Evolutionary conservation across 2,797 vertebrate genomes (phyloP), one percentile per base, ranked within the genome.

Genomic region (Pangasius krempfi): DNA sequence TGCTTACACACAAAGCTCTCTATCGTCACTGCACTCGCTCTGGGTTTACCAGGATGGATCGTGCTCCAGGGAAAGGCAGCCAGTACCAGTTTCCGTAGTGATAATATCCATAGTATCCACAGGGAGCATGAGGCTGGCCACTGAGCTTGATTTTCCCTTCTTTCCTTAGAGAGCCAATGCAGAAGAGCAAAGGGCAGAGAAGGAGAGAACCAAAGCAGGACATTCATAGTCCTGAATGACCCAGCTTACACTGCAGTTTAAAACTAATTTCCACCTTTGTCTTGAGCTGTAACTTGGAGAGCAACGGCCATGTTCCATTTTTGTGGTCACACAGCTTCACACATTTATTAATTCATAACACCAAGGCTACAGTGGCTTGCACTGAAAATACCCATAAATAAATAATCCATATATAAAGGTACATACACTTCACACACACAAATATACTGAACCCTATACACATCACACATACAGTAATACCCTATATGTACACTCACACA

Each of bases 81-180:
- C 86, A 72, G 75, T 56, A 70, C 25, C 84, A 78, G 73, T 88
- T 89, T 88, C 86, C 30, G 79, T 85, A 66, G 62, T 8, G 47
- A 87, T 72, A 81, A 47, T 88, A 90, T 90, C 84, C 78, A 86
- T 88, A 68, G 70, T 73, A 82, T 88, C 72, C 82, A 87, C 72
- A 85, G 88, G 84, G 44, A 91, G 22, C 52, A 84, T 62, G 54
- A 79, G 86, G 87, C 86, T 87, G 44, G 73, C 80, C 52, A 76
- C 12, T 79, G 60, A 66, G 86, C 54, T 79, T 89, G 81, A 87
- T 85, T 79, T 87, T 80, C 30, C 79, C 64, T 79, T 79, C 47
- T 80, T 64, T 33, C 52, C 62, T 52, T 82, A 12, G 13, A 89
- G 54, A 84, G 22, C 84, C 60, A n/a, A 10, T 12, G 7, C 22